Conservation (phyloP, 2,113 vertebrate genomes). For the Trachemys scripta region DNA sequence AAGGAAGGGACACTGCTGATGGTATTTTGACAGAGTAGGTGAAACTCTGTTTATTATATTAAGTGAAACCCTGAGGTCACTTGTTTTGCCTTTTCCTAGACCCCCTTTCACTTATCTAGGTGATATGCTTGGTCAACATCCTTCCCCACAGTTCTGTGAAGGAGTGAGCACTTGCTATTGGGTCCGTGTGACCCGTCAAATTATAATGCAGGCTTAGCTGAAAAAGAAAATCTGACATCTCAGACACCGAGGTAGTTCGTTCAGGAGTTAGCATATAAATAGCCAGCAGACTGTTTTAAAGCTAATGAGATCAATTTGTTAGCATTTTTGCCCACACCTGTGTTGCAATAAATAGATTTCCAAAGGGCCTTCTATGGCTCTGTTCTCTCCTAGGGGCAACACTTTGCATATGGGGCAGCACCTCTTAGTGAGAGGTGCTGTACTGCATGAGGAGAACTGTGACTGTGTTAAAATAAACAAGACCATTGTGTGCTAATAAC, state of each 20-base stretch:
- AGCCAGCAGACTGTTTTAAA: not conserved
- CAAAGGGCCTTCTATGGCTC: not conserved
- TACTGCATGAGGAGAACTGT: not conserved
- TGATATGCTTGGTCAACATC: not conserved
- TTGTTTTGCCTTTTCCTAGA: not conserved
- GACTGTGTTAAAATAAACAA: not conserved
- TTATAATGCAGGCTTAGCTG: not conserved
- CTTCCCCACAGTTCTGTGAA: not conserved
- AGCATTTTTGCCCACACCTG: slow-evolving; percentile 15
- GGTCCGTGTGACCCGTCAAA: not conserved
- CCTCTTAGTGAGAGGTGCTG: not conserved
- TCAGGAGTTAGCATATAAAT: not conserved
- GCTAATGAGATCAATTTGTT: not conserved
- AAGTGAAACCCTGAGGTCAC: not conserved
- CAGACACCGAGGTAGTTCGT: not conserved
- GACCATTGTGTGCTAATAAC: not conserved
- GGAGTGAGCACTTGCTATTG: not conserved
- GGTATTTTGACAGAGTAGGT: slow-evolving; percentile 98
- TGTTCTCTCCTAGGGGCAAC: not conserved
- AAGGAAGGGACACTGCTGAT: slow-evolving; percentile 95
- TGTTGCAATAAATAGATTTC: not conserved
- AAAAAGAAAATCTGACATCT: not conserved
- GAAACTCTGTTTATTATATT: not conserved
- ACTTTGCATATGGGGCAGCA: not conserved
- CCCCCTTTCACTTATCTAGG: not conserved